phyloP scores from a whole-genome alignment of 53 echinoderm and acorn worm genomes.

The Zoroaster sp. region DNA sequence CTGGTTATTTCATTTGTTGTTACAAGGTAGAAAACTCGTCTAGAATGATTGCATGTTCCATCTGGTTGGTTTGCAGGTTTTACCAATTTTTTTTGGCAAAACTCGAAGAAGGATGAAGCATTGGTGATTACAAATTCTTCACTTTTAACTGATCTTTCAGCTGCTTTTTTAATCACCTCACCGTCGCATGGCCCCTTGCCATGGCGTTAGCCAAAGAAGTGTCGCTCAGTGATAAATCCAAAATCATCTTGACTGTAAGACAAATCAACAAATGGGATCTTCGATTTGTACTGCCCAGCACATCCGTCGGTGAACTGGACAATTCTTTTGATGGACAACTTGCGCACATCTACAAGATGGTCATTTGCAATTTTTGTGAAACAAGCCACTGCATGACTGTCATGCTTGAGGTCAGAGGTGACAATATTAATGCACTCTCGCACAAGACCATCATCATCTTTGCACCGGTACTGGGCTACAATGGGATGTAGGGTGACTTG shows the following conservation, averaged over 20 bases:
- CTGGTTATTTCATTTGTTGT: slow-evolving; percentile 19
- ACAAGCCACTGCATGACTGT: slow-evolving; percentile 10
- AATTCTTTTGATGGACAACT: background rate
- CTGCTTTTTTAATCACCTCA: slow-evolving; percentile 39
- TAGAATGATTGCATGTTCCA: slow-evolving; percentile 32
- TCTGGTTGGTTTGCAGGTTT: slow-evolving; percentile 41
- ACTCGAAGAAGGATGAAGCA: slow-evolving; percentile 44
- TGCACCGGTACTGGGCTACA: slow-evolving; percentile 14
- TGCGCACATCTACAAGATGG: background rate
- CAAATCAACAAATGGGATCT: slow-evolving; percentile 25
- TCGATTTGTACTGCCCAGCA: slow-evolving; percentile 5
- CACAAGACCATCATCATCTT: background rate
- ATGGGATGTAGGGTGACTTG: slow-evolving; percentile 21
- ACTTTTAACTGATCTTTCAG: slow-evolving; percentile 24
- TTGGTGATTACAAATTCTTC: slow-evolving; percentile 28
- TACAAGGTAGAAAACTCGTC: slow-evolving; percentile 45
- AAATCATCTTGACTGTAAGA: background rate
- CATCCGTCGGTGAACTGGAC: slow-evolving; percentile 42
- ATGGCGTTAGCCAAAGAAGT: slow-evolving; percentile 28
- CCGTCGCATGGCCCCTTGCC: slow-evolving; percentile 58
- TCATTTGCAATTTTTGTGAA: background rate
- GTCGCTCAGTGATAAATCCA: background rate
- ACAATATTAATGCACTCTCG: slow-evolving; percentile 14
- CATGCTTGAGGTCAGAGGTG: background rate
- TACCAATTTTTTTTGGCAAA: slow-evolving; percentile 47